Conservation (phyloP, 2,113 vertebrate species). For the Cromileptes altivelis region DNA sequence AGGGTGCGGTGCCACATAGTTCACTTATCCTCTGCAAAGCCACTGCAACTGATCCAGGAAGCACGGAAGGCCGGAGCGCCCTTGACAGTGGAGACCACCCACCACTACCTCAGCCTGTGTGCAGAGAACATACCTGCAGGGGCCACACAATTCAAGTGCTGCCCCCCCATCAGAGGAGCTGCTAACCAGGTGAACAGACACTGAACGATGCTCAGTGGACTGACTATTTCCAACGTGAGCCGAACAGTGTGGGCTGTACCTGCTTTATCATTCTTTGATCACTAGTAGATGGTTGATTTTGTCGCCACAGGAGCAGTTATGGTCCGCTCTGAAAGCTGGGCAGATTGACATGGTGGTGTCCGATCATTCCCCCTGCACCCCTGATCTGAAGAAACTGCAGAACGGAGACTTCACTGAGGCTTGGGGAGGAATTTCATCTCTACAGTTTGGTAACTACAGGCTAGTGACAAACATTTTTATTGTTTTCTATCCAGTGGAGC, state of each 20-base stretch:
- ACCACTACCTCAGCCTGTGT: slow-evolving; percentile 87
- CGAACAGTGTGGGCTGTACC: background rate
- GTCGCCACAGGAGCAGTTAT: slow-evolving; percentile 83
- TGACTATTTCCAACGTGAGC: background rate
- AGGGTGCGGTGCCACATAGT: slow-evolving; percentile 89
- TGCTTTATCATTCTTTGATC: background rate
- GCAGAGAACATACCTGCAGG: slow-evolving; percentile 85
- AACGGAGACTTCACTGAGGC: slow-evolving; percentile 86
- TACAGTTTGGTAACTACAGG: slow-evolving; percentile 86
- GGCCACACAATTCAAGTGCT: slow-evolving; percentile 90
- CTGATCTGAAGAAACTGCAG: slow-evolving; percentile 83
- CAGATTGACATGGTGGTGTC: slow-evolving; percentile 91
- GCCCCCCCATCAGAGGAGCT: slow-evolving; percentile 85
- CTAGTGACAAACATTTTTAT: background rate
- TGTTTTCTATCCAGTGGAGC: background rate
- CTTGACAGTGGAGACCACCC: slow-evolving; percentile 88
- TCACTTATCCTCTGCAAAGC: slow-evolving; percentile 87
- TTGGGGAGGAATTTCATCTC: slow-evolving; percentile 88
- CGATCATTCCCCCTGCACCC: slow-evolving; percentile 88
- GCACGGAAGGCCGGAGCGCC: slow-evolving; percentile 85
- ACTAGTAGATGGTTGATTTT: background rate
- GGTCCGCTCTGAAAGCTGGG: slow-evolving; percentile 84
- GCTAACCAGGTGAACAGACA: slow-evolving; percentile 78
- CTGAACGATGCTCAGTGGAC: background rate
- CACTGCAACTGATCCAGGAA: slow-evolving; percentile 82